Conservation (phyloP, 2,113 vertebrate genomes). For the Anolis sagrei region DNA sequence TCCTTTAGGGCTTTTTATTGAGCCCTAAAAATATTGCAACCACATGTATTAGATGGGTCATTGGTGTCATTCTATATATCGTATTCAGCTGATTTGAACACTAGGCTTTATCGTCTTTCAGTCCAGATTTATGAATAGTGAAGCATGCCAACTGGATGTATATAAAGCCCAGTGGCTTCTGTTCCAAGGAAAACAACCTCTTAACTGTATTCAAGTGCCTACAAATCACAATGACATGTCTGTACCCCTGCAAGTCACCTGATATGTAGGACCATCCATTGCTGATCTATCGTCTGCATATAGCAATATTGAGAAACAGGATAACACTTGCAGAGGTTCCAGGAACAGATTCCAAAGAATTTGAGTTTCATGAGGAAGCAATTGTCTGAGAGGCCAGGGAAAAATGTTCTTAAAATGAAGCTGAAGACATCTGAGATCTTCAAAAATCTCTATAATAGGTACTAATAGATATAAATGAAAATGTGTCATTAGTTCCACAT, state of each 20-base stretch:
- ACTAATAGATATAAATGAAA: neutral
- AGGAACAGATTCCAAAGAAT: conserved; percentile 10
- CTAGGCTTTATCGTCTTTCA: neutral
- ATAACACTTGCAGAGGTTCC: neutral
- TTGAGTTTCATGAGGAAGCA: neutral
- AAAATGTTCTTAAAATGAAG: neutral
- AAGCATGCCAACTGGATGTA: neutral
- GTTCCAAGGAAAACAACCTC: neutral
- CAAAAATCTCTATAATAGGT: neutral
- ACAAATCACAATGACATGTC: neutral
- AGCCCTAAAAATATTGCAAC: neutral
- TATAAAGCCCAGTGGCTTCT: neutral
- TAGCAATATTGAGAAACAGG: neutral
- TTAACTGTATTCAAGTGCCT: neutral
- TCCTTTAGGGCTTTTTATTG: neutral
- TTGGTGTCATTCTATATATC: neutral
- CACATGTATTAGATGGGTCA: neutral
- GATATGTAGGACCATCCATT: neutral
- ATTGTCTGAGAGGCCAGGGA: neutral
- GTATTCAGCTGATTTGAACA: neutral
- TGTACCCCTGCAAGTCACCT: neutral
- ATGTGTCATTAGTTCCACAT: neutral
- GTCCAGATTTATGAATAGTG: conserved; percentile 23
- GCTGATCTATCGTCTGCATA: neutral
- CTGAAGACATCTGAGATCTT: conserved; percentile 7